phyloP scores from a whole-genome alignment of 2,888 invertebrate genomes.

The Lacanobia oleracea region DNA sequence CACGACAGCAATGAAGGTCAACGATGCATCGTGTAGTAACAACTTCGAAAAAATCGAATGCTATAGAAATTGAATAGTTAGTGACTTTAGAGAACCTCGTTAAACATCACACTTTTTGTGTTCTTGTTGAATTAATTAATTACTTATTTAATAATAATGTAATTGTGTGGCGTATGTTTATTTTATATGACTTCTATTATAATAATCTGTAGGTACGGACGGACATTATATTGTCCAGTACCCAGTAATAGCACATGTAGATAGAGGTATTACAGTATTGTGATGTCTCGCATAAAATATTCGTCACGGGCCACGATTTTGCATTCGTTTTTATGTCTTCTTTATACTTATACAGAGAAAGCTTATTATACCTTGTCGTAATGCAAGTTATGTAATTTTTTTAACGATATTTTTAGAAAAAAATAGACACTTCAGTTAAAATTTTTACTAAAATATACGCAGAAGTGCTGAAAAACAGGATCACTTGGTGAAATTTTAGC shows the following conservation, averaged over 20 bases:
- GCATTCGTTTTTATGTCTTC: constrained; percentile 77
- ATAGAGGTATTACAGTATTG: constrained; percentile 65
- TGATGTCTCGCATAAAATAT: constrained; percentile 77
- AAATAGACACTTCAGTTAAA: background rate
- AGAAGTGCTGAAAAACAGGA: background rate
- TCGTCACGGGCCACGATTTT: constrained; percentile 82
- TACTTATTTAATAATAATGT: background rate
- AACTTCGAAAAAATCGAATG: constrained; percentile 2
- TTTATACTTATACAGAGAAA: constrained; percentile 82
- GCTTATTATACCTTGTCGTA: constrained; percentile 75
- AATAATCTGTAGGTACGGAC: constrained; percentile 40
- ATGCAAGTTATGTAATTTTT: constrained; percentile 76
- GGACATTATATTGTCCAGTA: constrained; percentile 45
- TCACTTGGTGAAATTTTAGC: background rate
- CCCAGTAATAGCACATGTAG: constrained; percentile 53
- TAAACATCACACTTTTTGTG: background rate
- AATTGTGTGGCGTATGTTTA: constrained; percentile 28
- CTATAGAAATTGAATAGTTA: background rate
- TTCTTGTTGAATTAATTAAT: no score
- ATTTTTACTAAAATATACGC: background rate
- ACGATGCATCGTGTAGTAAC: background rate
- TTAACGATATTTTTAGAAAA: constrained; percentile 43
- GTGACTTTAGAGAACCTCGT: background rate
- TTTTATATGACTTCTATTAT: constrained; percentile 30
- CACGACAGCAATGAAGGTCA: constrained; percentile 23